Percentiles rank a stretch among this genome's conserved stretches.
Conservation (phyloP, 2,113 vertebrate genomes). For the Ptychochromis oligacanthus region DNA sequence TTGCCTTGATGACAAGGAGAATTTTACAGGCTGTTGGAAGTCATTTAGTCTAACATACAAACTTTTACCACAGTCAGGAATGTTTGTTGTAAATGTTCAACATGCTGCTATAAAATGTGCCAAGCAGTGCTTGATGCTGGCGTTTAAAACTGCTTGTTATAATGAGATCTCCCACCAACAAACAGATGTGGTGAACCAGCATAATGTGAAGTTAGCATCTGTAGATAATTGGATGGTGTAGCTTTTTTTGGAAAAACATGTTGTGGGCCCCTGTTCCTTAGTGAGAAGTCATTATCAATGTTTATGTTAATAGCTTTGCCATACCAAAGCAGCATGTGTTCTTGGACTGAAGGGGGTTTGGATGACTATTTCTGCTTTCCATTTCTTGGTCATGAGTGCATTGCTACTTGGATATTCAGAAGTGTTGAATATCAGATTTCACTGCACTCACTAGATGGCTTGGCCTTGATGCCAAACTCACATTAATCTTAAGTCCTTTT, state of each 20-base stretch:
- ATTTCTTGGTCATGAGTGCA: conserved; percentile 22
- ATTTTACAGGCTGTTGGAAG: conserved; percentile 49
- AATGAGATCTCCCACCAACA: conserved; percentile 80
- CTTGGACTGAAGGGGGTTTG: conserved; percentile 24
- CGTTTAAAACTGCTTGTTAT: conserved; percentile 68
- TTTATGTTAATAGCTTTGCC: conserved; percentile 72
- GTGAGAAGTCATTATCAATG: conserved; percentile 74
- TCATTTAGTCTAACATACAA: conserved; percentile 53
- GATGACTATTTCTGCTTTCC: conserved; percentile 25
- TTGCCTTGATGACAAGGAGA: neutral
- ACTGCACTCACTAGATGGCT: neutral
- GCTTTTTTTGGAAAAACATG: conserved; percentile 75
- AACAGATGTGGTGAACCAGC: conserved; percentile 76
- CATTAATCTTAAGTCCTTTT: neutral
- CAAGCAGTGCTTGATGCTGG: conserved; percentile 64
- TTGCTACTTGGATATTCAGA: conserved; percentile 4
- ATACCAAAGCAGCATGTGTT: conserved; percentile 56
- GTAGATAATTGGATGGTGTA: conserved; percentile 77
- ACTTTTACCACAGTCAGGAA: conserved; percentile 63
- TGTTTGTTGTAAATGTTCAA: conserved; percentile 74
- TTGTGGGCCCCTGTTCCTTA: conserved; percentile 62
- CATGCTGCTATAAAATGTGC: conserved; percentile 70
- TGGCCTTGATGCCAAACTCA: neutral
- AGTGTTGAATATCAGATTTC: conserved; percentile 13
- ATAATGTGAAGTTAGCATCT: conserved; percentile 79